Conservation (phyloP, 2,797 vertebrate genomes). For the Phaenicophaeus curvirostris region DNA sequence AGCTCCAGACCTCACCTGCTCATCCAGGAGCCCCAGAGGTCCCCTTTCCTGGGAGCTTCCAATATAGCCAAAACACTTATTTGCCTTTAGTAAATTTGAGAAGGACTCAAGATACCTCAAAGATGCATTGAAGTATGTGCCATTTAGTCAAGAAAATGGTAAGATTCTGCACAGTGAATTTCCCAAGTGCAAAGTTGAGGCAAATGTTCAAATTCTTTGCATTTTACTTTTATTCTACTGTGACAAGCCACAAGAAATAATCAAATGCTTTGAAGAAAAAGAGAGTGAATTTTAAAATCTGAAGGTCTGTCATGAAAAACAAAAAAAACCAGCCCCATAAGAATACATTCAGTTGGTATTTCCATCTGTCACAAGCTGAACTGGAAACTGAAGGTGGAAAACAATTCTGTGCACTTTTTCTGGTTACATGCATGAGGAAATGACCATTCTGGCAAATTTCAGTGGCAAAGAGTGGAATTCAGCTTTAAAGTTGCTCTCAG, state of each 20-base stretch:
- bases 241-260: not conserved
- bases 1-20: not conserved
- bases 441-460: not conserved
- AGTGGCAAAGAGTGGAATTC: not conserved
- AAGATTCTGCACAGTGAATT: not conserved
- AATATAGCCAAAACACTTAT: rapidly evolving
- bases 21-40: not conserved
- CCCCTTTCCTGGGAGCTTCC: not conserved
- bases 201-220: not conserved
- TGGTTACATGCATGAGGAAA: not conserved
- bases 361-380: not conserved
- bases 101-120: not conserved
- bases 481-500: not conserved
- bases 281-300: not conserved
- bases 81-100: not conserved
- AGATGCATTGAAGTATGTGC: rapidly evolving
- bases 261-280: not conserved
- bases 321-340: rapidly evolving
- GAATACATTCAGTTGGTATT: not conserved
- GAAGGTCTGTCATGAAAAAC: not conserved
- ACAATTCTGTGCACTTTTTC: not conserved
- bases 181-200: not conserved
- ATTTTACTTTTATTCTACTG: not conserved
- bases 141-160: not conserved
- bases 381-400: not conserved